These are phyloP conservation scores for Regulus satrapa DNA, from an alignment of 2,113 vertebrate genomes.

Conservation along the genomic window DNA sequence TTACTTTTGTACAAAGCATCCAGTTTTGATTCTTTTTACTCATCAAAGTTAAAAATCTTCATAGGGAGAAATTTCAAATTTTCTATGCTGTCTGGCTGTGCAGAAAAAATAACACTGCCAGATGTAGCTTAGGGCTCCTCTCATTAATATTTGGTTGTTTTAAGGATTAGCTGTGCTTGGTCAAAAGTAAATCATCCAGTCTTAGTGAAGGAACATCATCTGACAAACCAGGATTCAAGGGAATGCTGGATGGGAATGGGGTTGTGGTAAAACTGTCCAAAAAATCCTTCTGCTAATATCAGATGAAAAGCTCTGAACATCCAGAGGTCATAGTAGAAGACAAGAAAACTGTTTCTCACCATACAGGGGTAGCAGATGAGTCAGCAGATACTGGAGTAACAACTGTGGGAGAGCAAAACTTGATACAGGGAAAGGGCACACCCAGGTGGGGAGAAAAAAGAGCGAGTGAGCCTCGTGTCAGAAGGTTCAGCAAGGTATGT, in stretches of 20 bases:
- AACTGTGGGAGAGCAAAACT: neutral
- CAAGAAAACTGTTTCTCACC: neutral
- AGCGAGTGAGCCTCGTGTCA: rapidly evolving
- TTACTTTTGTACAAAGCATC: neutral
- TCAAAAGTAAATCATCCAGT: neutral
- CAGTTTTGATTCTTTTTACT: neutral
- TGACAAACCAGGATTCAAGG: neutral
- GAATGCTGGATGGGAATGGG: neutral
- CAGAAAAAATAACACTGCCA: neutral
- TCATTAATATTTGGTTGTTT: neutral
- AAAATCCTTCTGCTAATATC: neutral
- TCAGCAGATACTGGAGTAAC: neutral
- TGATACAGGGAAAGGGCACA: neutral
- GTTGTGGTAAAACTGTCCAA: neutral
- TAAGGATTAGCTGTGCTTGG: neutral
- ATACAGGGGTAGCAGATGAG: neutral
- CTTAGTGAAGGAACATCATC: neutral
- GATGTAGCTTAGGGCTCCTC: neutral
- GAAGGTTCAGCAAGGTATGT: neutral
- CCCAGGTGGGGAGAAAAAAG: neutral
- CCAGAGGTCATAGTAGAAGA: neutral
- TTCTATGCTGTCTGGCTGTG: neutral
- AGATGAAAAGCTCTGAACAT: neutral
- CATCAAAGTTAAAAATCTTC: neutral
- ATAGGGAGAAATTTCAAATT: neutral